These are phyloP conservation scores for Gnathonemus longibarbis DNA, from an alignment of 2,113 vertebrate genomes.

Conservation along the genomic window DNA sequence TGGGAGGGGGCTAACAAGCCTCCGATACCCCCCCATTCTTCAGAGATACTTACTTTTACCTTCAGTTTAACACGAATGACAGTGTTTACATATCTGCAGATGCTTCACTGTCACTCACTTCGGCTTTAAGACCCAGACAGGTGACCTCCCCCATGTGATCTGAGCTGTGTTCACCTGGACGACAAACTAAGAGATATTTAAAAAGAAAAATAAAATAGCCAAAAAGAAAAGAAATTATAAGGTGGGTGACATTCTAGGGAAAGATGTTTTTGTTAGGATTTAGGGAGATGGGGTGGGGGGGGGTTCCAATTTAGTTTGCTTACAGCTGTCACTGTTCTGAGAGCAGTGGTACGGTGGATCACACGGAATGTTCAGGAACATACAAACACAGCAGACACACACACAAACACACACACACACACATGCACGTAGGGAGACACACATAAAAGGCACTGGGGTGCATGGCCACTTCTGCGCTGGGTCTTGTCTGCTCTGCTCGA, in stretches of 20 bases:
- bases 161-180: conserved; percentile 36
- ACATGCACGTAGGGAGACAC: conserved; percentile 29
- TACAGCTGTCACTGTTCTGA: conserved; percentile 32
- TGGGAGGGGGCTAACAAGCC: conserved; percentile 30
- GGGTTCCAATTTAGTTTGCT: conserved; percentile 40
- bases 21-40: neutral
- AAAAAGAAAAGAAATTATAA: conserved; percentile 44
- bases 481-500: conserved; percentile 50
- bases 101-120: conserved; percentile 30
- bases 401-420: conserved; percentile 42
- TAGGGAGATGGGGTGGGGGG: conserved; percentile 34
- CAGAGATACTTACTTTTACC: conserved; percentile 36
- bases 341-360: conserved; percentile 40
- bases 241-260: conserved; percentile 52
- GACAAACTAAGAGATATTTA: conserved; percentile 21
- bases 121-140: conserved; percentile 22
- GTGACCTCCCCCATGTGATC: conserved; percentile 30
- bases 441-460: conserved; percentile 33
- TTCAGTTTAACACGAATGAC: conserved; percentile 32
- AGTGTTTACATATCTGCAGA: conserved; percentile 15
- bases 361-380: neutral
- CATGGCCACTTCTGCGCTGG: conserved; percentile 38
- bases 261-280: conserved; percentile 46
- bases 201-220: conserved; percentile 38
- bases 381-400: conserved; percentile 20